A percentile compares a stretch with the other conserved stretches of the same genome.
These are phyloP conservation scores for Nymphicus hollandicus DNA, from an alignment of 2,113 vertebrate genomes.

Conservation along the genomic window DNA sequence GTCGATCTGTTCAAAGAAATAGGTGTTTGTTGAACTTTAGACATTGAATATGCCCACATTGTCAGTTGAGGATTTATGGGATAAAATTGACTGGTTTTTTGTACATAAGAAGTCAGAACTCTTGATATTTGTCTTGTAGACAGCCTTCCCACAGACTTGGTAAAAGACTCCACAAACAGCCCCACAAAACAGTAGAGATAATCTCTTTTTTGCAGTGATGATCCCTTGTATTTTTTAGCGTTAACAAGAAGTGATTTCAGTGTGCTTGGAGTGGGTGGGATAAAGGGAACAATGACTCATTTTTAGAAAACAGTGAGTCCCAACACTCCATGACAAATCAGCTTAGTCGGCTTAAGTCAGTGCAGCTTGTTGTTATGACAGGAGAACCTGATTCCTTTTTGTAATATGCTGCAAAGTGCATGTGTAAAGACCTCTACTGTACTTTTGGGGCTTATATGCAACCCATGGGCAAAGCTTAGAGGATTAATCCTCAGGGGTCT, in stretches of 20 bases:
- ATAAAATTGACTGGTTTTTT: background rate
- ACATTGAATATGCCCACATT: background rate
- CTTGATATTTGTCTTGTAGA: background rate
- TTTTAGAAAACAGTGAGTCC: background rate
- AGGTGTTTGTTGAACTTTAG: background rate
- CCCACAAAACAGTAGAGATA: background rate
- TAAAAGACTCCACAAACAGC: background rate
- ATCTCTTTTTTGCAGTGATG: rapidly evolving
- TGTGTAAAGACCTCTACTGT: background rate
- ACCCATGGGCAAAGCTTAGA: background rate
- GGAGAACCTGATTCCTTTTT: background rate
- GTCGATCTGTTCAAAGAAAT: background rate
- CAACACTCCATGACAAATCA: background rate
- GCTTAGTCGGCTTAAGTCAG: background rate
- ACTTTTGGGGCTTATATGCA: background rate
- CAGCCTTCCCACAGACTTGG: background rate
- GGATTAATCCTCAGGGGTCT: background rate
- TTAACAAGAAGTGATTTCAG: background rate
- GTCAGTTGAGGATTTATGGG: background rate
- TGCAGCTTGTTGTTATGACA: background rate
- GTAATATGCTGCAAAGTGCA: background rate
- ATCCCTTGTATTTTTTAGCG: background rate
- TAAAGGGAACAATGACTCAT: background rate
- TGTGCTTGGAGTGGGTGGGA: background rate
- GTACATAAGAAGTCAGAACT: background rate